Evolutionary conservation across 2,113 vertebrate species (phyloP).

Genomic region (Ifrita kowaldi): DNA sequence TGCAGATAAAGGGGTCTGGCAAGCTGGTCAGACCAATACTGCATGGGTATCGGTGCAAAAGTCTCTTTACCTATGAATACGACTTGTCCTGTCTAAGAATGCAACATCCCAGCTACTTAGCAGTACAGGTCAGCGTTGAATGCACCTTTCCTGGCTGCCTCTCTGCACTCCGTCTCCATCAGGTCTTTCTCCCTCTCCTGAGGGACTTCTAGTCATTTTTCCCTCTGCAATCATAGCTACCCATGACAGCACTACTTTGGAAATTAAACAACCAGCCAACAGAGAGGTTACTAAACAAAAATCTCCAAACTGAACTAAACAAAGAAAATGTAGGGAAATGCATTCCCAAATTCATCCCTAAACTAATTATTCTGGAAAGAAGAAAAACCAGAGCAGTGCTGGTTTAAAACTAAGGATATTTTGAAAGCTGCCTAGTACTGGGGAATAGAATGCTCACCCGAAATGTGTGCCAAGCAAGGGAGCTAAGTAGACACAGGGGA

Average conservation of each 20-base stretch:
- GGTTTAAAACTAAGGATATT: background rate
- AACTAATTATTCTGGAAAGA: background rate
- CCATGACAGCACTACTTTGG: fast-evolving
- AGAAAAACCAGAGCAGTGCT: background rate
- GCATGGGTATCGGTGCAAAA: background rate
- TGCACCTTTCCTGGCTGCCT: background rate
- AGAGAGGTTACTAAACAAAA: background rate
- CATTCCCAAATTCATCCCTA: background rate
- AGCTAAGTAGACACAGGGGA: background rate
- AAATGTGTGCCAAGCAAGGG: background rate
- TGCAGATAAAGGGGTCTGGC: background rate
- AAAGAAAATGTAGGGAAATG: background rate
- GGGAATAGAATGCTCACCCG: background rate
- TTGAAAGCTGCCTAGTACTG: background rate
- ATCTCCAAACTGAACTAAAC: background rate
- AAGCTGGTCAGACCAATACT: background rate
- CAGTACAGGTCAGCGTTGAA: background rate
- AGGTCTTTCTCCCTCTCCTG: background rate
- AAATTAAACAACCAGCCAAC: background rate
- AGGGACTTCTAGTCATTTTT: background rate
- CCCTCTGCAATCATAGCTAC: background rate
- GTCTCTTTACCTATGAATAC: background rate
- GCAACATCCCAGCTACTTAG: background rate
- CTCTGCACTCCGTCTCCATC: background rate
- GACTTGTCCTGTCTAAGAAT: background rate